Conservation (phyloP, 2,113 vertebrate genomes). For the Entelurus aequoreus region DNA sequence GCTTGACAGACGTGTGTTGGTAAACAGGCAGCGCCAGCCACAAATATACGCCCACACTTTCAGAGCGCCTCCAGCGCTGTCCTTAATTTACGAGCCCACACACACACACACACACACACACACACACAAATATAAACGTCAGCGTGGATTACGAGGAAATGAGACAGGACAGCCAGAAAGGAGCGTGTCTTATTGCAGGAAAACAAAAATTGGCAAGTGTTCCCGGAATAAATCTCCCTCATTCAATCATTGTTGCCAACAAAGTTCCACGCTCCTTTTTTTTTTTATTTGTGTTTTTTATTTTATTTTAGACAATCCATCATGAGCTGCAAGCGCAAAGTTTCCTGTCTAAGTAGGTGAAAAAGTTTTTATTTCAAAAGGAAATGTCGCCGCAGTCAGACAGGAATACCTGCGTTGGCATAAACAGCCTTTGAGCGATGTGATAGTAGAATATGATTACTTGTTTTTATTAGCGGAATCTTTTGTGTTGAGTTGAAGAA, state of each 20-base stretch:
- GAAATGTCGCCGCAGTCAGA: constrained; percentile 1
- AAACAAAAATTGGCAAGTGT: constrained; percentile 43
- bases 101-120: constrained; percentile 25
- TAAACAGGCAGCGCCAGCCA: constrained; percentile 29
- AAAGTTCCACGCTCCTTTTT: background rate
- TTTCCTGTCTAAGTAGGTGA: constrained; percentile 23
- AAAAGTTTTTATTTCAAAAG: constrained; percentile 18
- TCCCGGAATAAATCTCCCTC: constrained; percentile 41
- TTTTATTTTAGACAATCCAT: constrained; percentile 13
- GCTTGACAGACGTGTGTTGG: constrained; percentile 38
- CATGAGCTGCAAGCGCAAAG: constrained; percentile 29
- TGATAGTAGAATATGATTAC: background rate
- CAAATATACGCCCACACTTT: constrained; percentile 23
- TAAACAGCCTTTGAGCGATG: background rate
- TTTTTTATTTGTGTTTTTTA: background rate
- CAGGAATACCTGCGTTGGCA: background rate
- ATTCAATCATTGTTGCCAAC: constrained; percentile 20
- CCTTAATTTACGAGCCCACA: constrained; percentile 58
- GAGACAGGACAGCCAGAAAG: constrained; percentile 45
- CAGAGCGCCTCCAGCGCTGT: constrained; percentile 49
- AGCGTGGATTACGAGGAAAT: constrained; percentile 43
- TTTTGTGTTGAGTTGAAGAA: too few species aligned
- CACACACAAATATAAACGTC: constrained; percentile 34
- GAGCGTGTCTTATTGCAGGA: constrained; percentile 40
- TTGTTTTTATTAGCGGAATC: background rate